A percentile compares a stretch with the other conserved stretches of the same genome.
phyloP scores from a whole-genome alignment of 2,113 vertebrate genomes.

The Nothocercus julius region DNA sequence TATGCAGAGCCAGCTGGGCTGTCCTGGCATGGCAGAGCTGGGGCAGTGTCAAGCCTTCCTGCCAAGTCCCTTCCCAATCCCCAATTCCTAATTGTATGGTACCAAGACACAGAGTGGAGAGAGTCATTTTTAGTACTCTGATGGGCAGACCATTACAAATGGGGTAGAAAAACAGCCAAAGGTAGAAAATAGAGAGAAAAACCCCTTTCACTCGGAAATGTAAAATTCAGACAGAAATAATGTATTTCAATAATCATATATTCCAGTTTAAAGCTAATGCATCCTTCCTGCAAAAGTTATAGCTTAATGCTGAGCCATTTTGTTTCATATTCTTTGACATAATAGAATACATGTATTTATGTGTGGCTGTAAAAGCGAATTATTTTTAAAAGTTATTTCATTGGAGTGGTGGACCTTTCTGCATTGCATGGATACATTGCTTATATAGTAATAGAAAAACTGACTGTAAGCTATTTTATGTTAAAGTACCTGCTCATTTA shows the following conservation, averaged over 20 bases:
- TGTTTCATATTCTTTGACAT: conserved; percentile 40
- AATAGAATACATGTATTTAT: conserved; percentile 43
- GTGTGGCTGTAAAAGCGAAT: conserved; percentile 35
- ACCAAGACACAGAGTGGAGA: neutral
- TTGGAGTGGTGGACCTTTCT: conserved; percentile 47
- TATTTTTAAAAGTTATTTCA: conserved; percentile 59
- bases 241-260: neutral
- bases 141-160: neutral
- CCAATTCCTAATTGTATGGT: rapidly evolving
- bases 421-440: conserved; percentile 15
- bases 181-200: neutral
- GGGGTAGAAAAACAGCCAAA: neutral
- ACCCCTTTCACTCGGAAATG: neutral
- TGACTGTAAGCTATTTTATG: neutral
- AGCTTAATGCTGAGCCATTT: neutral
- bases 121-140: neutral
- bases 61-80: neutral
- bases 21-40: neutral
- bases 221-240: conserved; percentile 1
- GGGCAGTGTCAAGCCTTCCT: too few relatives aligned
- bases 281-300: neutral
- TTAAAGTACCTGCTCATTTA: conserved; percentile 10
- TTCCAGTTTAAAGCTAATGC: conserved; percentile 13
- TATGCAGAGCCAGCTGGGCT: neutral
- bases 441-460: conserved; percentile 22